Base-by-base conservation (phyloP, 2,797 vertebrate genomes). In the Hipposideros larvatus region DNA sequence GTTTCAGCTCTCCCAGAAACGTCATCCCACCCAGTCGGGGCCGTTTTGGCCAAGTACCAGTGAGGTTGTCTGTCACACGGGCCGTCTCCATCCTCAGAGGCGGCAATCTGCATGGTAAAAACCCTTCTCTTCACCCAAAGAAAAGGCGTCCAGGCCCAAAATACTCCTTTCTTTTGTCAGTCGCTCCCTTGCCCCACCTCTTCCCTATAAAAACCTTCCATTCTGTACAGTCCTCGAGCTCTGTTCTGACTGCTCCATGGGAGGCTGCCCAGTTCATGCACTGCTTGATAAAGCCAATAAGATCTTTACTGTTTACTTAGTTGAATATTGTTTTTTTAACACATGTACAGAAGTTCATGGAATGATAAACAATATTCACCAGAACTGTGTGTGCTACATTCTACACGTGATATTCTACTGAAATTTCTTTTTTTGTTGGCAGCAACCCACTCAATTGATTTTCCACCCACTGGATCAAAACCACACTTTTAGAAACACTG, bases 391-490 rank as follows among this genome's bases (percentile, higher is more conserved):
- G 28, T 87, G n/a, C 53, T 90, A 24, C 46, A 43, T 28, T 94
- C 75, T 70, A 0, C 46, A 46, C 37, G 41, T 75, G 73, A 43
- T 95, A 26, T n/a, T 78, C 15, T 85, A 84, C 48, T 74, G 82
- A 75, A 51, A 83, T 78, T 92, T 68, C 21, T 53, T 74, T 43
- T 82, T 43, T 78, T 82, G 9, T 77, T 89, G 61, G 13, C 63
- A 91, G 66, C 5, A 87, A 90, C 28, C 22, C 34, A 96, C 16
- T 87, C 74, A 53, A 74, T 31, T 73, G 46, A 55, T 59, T 95
- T 90, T 95, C 66, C 92, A 75, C 24, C 55, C 61, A 87, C 0
- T 34, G 11, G 3, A 34, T 88, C n/a, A 88, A 95, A 87, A 14
- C 51, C 43, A 66, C 26, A 89, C 31, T 86, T 78, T 53, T 41